Percentiles rank a stretch among this genome's conserved stretches.
Conservation (phyloP, 2,113 vertebrate genomes). For the Hucho hucho region DNA sequence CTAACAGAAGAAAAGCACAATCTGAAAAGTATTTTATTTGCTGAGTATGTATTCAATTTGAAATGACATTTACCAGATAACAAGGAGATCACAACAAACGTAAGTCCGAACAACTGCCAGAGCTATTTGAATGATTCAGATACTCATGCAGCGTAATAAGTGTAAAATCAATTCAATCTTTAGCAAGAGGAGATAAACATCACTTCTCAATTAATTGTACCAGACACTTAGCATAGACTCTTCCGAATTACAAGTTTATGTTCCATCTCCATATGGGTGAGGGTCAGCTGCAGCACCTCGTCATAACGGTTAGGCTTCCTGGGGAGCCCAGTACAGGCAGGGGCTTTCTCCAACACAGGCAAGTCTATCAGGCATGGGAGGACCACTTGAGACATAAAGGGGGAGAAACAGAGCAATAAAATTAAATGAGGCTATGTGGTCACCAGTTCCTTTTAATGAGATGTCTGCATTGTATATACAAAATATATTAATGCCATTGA, state of each 20-base stretch:
- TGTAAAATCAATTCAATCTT: not conserved
- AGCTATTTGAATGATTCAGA: too few species aligned
- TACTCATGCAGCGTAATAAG: too few species aligned
- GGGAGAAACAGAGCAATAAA: not conserved
- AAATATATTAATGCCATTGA: not conserved
- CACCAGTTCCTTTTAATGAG: not conserved
- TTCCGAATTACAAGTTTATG: conserved; percentile 77
- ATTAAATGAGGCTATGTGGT: not conserved
- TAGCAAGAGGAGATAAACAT: not conserved
- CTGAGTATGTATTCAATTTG: not conserved
- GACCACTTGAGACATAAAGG: conserved; percentile 72
- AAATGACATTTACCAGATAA: not conserved
- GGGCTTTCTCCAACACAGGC: conserved; percentile 77
- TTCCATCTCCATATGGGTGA: conserved; percentile 93
- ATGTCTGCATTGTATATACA: not conserved
- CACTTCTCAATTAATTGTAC: conserved; percentile 76
- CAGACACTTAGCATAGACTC: conserved; percentile 77
- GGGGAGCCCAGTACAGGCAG: conserved; percentile 22
- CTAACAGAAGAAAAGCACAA: conserved; percentile 53
- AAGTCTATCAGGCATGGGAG: conserved; percentile 85
- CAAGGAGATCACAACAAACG: not conserved
- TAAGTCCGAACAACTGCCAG: too few species aligned
- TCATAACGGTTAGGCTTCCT: conserved; percentile 67
- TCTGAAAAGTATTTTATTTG: not conserved
- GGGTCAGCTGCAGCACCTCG: conserved; percentile 80